phyloP scores from a whole-genome alignment of 2,888 invertebrate genomes.

The Nesidiocoris tenuis region DNA sequence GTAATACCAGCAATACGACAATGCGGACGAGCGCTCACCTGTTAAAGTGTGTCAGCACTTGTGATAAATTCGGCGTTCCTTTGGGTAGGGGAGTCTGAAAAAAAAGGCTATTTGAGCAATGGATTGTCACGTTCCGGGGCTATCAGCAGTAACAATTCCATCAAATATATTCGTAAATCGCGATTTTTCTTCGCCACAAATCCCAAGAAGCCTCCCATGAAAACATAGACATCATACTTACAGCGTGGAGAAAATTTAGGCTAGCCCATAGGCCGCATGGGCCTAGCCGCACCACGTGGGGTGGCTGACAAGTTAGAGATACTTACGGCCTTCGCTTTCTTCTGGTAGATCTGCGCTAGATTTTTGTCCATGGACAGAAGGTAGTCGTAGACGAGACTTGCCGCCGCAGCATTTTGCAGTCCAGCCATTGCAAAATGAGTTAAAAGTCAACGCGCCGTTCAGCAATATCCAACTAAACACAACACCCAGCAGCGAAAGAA shows the following conservation, averaged over 20 bases:
- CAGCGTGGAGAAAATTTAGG: too few species aligned
- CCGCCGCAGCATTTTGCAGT: slow-evolving; percentile 55
- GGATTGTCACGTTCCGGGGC: too few species aligned
- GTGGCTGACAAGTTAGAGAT: too few species aligned
- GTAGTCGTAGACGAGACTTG: slow-evolving; percentile 65
- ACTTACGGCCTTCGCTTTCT: slow-evolving; percentile 75
- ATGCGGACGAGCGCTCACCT: too few species aligned
- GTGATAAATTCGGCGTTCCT: slow-evolving; percentile 65
- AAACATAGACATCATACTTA: too few species aligned
- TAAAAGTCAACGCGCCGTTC: background rate
- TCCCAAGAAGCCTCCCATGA: too few species aligned
- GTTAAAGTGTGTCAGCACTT: slow-evolving; percentile 62
- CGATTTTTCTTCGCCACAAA: too few species aligned
- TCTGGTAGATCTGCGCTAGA: slow-evolving; percentile 67
- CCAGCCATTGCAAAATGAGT: slow-evolving; percentile 56
- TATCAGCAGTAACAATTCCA: slow-evolving; percentile 5
- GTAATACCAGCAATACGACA: too few species aligned
- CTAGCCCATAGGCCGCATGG: too few species aligned
- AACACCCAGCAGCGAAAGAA: background rate
- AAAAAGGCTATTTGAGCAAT: too few species aligned
- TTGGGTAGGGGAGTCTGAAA: slow-evolving; percentile 65
- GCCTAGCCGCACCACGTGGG: slow-evolving; percentile 30
- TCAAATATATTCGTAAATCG: too few species aligned
- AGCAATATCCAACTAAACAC: too few species aligned
- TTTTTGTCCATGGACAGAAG: slow-evolving; percentile 64